These are phyloP conservation scores for Nycticebus coucang DNA, from an alignment of 2,113 vertebrate genomes.

Conservation along the genomic window DNA sequence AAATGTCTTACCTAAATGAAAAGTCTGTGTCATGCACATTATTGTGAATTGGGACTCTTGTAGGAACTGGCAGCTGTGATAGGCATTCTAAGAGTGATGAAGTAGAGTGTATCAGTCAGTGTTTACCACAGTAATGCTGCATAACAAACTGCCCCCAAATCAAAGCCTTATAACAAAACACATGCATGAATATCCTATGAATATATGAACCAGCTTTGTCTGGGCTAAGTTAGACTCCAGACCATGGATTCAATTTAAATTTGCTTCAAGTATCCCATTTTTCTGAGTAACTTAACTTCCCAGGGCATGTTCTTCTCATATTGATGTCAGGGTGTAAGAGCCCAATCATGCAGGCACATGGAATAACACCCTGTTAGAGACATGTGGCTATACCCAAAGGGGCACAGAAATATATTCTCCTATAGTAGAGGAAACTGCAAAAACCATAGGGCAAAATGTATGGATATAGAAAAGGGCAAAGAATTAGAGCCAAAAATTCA, in stretches of 20 bases:
- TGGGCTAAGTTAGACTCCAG: neutral
- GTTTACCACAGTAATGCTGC: neutral
- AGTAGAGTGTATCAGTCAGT: neutral
- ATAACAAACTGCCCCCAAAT: neutral
- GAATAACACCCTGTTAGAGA: neutral
- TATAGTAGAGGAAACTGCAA: neutral
- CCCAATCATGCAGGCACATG: neutral
- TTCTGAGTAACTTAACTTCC: neutral
- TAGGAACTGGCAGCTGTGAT: neutral
- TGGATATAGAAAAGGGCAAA: neutral
- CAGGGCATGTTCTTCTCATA: neutral
- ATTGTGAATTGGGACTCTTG: neutral
- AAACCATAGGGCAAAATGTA: neutral
- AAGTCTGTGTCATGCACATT: neutral
- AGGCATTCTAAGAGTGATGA: neutral
- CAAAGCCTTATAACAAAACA: neutral
- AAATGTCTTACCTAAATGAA: conserved; percentile 28
- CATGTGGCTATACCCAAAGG: neutral
- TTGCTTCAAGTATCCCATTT: neutral
- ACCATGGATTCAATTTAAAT: neutral
- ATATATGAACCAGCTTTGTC: neutral
- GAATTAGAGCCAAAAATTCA: neutral
- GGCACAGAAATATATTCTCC: neutral
- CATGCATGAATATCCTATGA: neutral
- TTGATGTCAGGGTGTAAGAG: neutral